A percentile compares a stretch with the other conserved stretches of the same genome.
Conservation (phyloP, 2,888 invertebrate species). For the Dyspetes luteomarginatus region DNA sequence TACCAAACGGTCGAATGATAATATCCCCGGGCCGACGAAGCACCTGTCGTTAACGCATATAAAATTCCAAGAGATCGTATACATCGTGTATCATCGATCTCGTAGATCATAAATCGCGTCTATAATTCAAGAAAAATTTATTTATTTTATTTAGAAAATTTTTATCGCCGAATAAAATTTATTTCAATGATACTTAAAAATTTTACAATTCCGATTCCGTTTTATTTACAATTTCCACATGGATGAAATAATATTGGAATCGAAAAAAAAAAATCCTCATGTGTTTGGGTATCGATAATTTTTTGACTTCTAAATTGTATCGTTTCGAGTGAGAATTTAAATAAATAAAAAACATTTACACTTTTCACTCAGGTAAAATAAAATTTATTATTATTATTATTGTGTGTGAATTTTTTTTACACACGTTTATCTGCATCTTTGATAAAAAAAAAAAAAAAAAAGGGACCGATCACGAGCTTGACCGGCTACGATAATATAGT, state of each 20-base stretch:
- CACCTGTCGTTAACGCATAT: conserved; percentile 24
- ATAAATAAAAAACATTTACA: no score
- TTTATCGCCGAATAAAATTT: not conserved
- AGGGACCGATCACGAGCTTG: conserved; percentile 16
- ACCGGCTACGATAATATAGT: conserved; percentile 45
- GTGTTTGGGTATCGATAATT: no score
- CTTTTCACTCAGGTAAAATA: no score
- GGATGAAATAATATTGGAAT: not conserved
- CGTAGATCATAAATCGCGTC: not conserved
- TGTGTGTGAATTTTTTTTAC: conserved; percentile 37
- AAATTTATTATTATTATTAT: not conserved
- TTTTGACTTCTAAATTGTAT: no score
- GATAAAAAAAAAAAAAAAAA: conserved; percentile 19
- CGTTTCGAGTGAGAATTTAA: no score
- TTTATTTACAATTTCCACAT: no score
- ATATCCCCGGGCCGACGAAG: conserved; percentile 42
- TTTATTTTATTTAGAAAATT: not conserved
- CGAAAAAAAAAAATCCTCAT: conserved; percentile 1
- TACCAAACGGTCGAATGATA: conserved; percentile 43
- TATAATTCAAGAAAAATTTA: not conserved
- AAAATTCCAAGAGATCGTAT: conserved; percentile 13
- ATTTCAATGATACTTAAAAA: not conserved
- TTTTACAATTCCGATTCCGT: not conserved
- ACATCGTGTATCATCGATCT: conserved; percentile 13
- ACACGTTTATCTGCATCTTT: conserved; percentile 39